A percentile compares a stretch with the other conserved stretches of the same genome.
phyloP scores from a whole-genome alignment of 92 coral and sea anemone species.

The Epizoanthus illoricatus region DNA sequence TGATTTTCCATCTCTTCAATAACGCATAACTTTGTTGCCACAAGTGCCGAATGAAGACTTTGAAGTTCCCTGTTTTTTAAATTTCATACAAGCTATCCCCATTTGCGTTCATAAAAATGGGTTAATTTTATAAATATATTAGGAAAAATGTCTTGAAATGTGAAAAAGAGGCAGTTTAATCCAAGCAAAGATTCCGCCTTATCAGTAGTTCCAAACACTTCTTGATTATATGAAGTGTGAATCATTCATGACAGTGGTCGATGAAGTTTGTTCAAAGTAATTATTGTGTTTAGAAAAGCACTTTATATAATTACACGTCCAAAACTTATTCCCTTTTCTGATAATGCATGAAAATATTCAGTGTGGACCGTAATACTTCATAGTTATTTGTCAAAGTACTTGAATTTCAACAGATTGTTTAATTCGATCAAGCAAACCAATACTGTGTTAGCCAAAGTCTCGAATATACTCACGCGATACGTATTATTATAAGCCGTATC shows the following conservation, averaged over 20 bases:
- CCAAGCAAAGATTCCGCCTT: slow-evolving; percentile 11
- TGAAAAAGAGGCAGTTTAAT: slow-evolving; percentile 3
- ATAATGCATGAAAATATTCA: no score
- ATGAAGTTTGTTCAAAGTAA: slow-evolving; percentile 35
- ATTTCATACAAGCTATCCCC: slow-evolving; percentile 11
- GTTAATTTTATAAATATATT: neutral
- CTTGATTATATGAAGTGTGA: slow-evolving; percentile 32
- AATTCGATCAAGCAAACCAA: no score
- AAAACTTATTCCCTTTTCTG: no score
- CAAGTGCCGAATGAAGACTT: neutral
- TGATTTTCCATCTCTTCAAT: slow-evolving; percentile 34
- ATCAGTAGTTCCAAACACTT: slow-evolving; percentile 25
- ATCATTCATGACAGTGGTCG: slow-evolving; percentile 35
- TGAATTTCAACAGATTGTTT: no score
- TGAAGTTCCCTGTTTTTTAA: neutral
- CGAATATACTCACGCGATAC: no score
- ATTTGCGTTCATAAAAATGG: neutral
- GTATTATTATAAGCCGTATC: neutral
- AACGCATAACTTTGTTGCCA: slow-evolving; percentile 26
- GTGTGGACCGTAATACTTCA: no score
- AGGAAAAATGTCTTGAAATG: neutral
- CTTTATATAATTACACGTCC: no score
- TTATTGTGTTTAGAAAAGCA: neutral
- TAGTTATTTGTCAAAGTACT: no score
- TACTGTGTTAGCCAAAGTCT: no score